Conservation (phyloP, 2,797 vertebrate species). For the Atherinosoma microstoma region DNA sequence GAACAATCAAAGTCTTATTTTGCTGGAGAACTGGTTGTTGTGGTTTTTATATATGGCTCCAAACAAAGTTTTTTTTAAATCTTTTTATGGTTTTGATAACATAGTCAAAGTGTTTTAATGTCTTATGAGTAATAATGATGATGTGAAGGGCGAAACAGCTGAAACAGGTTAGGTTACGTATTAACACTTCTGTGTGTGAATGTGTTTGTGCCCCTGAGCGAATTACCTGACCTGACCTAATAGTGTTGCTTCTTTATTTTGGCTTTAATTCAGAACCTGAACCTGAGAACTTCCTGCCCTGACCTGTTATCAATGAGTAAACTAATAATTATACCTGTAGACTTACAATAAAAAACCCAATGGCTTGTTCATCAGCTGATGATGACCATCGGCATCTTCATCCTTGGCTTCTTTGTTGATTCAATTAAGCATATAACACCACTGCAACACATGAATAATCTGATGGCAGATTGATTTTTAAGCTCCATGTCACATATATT, state of each 20-base stretch:
- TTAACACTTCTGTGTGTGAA: slow-evolving; percentile 20
- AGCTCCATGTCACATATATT: background rate
- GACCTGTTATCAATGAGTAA: background rate
- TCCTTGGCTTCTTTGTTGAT: background rate
- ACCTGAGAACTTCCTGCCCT: background rate
- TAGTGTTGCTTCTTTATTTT: background rate
- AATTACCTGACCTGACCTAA: background rate
- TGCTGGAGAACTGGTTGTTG: background rate
- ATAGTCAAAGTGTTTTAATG: slow-evolving; percentile 23
- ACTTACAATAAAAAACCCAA: background rate
- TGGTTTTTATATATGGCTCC: background rate
- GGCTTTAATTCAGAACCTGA: background rate
- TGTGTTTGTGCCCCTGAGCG: background rate
- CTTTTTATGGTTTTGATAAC: background rate
- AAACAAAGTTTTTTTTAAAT: background rate
- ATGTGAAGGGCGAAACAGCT: slow-evolving; percentile 11
- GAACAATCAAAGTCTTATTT: background rate
- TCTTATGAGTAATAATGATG: background rate
- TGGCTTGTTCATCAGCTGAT: background rate
- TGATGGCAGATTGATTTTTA: background rate
- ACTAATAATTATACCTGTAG: background rate
- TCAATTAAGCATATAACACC: rapidly evolving
- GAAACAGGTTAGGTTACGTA: slow-evolving; percentile 24
- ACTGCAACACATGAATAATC: background rate
- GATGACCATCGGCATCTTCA: background rate